Evolutionary conservation across 1,140 invertebrate species (phyloP), one percentile per base, ranked within the genome.

Genomic region (Pseudomyrmex gracilis): DNA sequence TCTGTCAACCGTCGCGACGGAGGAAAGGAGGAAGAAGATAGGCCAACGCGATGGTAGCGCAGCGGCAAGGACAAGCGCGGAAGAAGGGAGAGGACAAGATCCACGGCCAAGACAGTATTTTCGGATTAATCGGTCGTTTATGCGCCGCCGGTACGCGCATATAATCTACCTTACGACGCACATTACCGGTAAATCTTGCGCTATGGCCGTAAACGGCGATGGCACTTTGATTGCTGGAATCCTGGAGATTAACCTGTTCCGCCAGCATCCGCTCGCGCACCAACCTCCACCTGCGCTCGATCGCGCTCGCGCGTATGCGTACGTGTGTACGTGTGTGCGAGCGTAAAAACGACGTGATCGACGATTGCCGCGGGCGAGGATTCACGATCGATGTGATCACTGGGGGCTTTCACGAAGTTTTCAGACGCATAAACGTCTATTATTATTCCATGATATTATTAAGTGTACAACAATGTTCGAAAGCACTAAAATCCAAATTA

Each of bases 121-220:
- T 89, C 86, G 86, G 91, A 93, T 93, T 92, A 92, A 91, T 88
- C 92, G 90, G 77, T 89, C 92, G 90, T 92, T 92, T 87, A 84
- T 88, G 89, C 73, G 82, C 61, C 85, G 55, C 49, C 73, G 55
- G 76, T 82, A 83, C 85, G 82, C 77, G 58, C 74, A 77, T 82
- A 73, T 88, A 85, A 85, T 86, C 87, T 86, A 89, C 84, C 86
- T 91, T 89, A 90, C 90, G 89, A 89, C 89, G 57, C 87, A 83
- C 89, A 90, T 92, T 92, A 90, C 85, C 89, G 58, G 90, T 92
- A 93, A 93, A 93, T 92, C 87, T 90, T 89, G 61, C 86, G 87
- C 85, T 90, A 90, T 92, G 88, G 85, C 85, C 82, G 77, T 67
- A 70, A 77, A 83, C 68, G 61, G 77, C 82, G 83, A 93, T 92